Evolutionary conservation across 1,140 invertebrate species (phyloP), one percentile per base, ranked within the genome.

Genomic region (Drosophila nasuta): DNA sequence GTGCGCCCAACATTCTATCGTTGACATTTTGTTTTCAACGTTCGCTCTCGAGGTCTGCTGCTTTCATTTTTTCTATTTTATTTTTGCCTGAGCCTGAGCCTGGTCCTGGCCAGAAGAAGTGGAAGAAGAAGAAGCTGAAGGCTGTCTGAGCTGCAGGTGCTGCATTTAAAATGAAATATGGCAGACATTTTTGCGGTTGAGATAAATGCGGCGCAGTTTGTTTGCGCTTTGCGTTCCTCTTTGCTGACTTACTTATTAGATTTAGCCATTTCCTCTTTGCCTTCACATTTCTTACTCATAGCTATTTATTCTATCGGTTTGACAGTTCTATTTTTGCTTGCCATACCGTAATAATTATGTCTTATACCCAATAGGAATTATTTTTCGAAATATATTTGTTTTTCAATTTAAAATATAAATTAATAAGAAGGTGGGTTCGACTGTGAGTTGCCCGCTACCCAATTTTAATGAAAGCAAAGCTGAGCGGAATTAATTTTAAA

Each of bases 111-210:
- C n/a, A 54, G 33, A 17, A 35, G 57, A 38, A 38, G 35, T 25
- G 20, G 20, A 25, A 25, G 20, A 25, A 25, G 20, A 25, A 25
- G 20, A 25, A 25, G 20, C 20, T 25, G 20, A 25, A 52, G 65
- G 41, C 45, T 56, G 66, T 57, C 70, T 64, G 72, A 66, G 83
- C 77, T 88, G 85, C 85, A 88, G 85, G 85, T 89, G 86, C 85
- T 88, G 83, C 77, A 89, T 81, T 81, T 81, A 77, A 83, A 89
- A 88, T 89, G 83, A 82, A 88, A 88, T 88, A 88, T 88, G 83
- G 83, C 80, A 88, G 80, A 66, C 83, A 83, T 83, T 87, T 87
- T 89, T 81, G 80, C 81, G 83, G 80, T 72, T 75, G 67, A 88
- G 77, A 83, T 88, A 83, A 81, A 80, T 80, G 77, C 77, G 80